These are phyloP conservation scores for Drosophila pseudoananassae DNA, from an alignment of 1,140 invertebrate genomes.

Conservation along the genomic window DNA sequence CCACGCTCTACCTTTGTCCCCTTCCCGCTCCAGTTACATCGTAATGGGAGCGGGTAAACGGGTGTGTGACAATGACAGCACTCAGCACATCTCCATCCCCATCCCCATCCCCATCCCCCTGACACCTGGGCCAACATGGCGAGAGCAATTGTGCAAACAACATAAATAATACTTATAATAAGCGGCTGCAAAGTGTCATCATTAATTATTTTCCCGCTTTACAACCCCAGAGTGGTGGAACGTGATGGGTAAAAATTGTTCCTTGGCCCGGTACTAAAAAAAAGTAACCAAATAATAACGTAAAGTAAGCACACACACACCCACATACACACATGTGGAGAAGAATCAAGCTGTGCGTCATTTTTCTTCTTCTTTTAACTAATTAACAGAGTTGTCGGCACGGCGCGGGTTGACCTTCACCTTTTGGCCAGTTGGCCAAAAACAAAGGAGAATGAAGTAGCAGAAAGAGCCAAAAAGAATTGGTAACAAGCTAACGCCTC, in stretches of 20 bases:
- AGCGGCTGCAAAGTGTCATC: slow-evolving; percentile 61
- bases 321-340: background rate
- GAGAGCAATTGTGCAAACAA: slow-evolving; percentile 44
- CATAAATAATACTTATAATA: slow-evolving; percentile 68
- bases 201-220: slow-evolving; percentile 64
- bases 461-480: slow-evolving; percentile 52
- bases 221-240: slow-evolving; percentile 15
- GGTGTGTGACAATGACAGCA: background rate
- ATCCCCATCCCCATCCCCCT: no score
- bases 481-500: slow-evolving; percentile 56
- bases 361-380: slow-evolving; percentile 25
- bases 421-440: slow-evolving; percentile 45
- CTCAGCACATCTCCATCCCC: background rate
- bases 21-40: slow-evolving; percentile 3
- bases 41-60: background rate
- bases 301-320: slow-evolving; percentile 9
- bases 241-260: slow-evolving; percentile 41
- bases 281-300: slow-evolving; percentile 21
- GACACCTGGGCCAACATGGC: background rate
- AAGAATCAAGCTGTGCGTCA: slow-evolving; percentile 32
- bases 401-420: slow-evolving; percentile 53
- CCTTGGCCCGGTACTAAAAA: slow-evolving; percentile 31
- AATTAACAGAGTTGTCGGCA: slow-evolving; percentile 42
- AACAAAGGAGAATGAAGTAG: slow-evolving; percentile 13
- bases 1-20: background rate